A percentile compares a stretch with the other conserved stretches of the same genome.
These are phyloP conservation scores for Deroptyus accipitrinus DNA, from an alignment of 2,113 vertebrate species.

Conservation along the genomic window DNA sequence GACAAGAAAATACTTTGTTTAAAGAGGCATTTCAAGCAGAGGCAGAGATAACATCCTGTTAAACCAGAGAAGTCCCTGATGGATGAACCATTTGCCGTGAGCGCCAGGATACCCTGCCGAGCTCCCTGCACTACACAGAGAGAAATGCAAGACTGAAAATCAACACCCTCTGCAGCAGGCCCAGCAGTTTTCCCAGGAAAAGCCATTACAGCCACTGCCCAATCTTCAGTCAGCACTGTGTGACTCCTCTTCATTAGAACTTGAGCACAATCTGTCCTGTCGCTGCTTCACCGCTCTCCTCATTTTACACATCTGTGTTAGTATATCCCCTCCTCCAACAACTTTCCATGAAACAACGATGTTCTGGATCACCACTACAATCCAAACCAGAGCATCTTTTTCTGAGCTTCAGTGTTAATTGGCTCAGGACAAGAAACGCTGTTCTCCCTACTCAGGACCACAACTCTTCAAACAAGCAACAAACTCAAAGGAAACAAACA, in stretches of 20 bases:
- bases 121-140: background rate
- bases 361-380: background rate
- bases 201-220: background rate
- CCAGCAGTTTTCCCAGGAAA: background rate
- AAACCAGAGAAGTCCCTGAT: background rate
- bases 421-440: background rate
- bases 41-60: background rate
- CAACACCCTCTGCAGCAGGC: background rate
- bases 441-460: background rate
- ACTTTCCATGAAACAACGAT: background rate
- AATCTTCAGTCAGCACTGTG: background rate
- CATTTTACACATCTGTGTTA: background rate
- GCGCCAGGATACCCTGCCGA: background rate
- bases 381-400: background rate
- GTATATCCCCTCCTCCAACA: background rate
- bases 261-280: rapidly evolving
- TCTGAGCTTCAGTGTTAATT: background rate
- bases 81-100: background rate
- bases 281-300: background rate
- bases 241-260: background rate
- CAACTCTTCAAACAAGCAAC: background rate
- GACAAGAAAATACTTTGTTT: slow-evolving; percentile 14
- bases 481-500: background rate
- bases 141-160: background rate
- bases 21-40: background rate